These are phyloP conservation scores for Apteryx owenii DNA, from an alignment of 2,113 vertebrate genomes.

Conservation along the genomic window DNA sequence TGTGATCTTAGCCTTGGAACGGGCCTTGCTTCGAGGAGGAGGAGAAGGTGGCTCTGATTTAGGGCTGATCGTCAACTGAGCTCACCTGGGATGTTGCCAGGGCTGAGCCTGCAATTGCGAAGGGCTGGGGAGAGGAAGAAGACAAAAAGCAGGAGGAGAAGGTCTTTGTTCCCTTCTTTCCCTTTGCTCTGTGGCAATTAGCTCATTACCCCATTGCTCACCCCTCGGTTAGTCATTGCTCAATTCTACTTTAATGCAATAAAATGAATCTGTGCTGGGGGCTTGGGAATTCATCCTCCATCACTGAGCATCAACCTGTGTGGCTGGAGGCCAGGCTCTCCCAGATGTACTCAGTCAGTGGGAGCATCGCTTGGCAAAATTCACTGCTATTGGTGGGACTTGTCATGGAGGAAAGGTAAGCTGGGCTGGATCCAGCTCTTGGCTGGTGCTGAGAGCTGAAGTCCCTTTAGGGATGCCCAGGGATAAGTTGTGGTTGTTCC, in stretches of 20 bases:
- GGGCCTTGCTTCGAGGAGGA: neutral
- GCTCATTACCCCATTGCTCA: neutral
- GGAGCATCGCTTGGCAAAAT: neutral
- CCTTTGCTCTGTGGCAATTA: neutral
- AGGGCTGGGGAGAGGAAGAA: neutral
- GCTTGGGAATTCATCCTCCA: neutral
- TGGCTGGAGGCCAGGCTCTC: neutral
- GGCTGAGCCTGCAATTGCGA: too few species aligned
- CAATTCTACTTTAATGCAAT: conserved; percentile 31
- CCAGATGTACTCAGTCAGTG: rapidly evolving
- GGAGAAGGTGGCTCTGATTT: neutral
- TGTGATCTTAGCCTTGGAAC: neutral
- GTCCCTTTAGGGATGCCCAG: neutral
- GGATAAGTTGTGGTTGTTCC: neutral
- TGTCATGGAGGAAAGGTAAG: neutral
- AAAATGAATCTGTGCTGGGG: neutral
- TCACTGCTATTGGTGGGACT: neutral
- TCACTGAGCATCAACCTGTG: rapidly evolving
- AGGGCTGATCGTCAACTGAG: neutral
- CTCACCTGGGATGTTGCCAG: neutral
- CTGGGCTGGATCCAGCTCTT: neutral
- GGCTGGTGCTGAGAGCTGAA: neutral
- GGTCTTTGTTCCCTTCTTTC: neutral
- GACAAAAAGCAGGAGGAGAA: neutral
- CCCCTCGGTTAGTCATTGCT: neutral